A percentile compares a stretch with the other conserved stretches of the same genome.
These are phyloP conservation scores for Hipposideros armiger DNA, from an alignment of 2,113 vertebrate species.

Conservation along the genomic window DNA sequence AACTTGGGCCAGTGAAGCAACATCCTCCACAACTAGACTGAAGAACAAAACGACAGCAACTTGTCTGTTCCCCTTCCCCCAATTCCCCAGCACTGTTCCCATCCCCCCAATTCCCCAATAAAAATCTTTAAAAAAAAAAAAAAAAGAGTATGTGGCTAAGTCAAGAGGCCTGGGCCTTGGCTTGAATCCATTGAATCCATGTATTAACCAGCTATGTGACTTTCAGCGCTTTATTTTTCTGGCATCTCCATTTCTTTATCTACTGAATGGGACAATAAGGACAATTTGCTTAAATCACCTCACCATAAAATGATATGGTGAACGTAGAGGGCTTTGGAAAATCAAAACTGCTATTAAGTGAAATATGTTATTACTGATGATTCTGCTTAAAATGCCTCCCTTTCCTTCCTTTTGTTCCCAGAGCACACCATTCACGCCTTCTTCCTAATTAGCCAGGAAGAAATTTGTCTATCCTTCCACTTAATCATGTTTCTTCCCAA, in stretches of 20 bases:
- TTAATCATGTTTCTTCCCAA: background rate
- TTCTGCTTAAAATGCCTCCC: background rate
- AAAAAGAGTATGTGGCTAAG: background rate
- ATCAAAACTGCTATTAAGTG: conserved; percentile 3
- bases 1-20: no score
- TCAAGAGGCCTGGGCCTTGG: background rate
- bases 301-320: conserved; percentile 2
- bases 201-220: background rate
- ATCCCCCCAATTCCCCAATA: no score
- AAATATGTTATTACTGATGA: background rate
- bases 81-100: no score
- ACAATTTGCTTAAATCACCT: background rate
- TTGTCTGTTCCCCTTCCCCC: no score
- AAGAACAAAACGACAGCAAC: no score
- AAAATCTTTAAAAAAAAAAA: no score
- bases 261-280: background rate
- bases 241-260: background rate
- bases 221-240: background rate
- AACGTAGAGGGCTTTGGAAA: background rate
- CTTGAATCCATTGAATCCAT: background rate
- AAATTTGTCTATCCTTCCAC: conserved; percentile 29
- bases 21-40: no score
- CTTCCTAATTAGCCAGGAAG: background rate
- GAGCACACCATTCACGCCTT: background rate
- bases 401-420: background rate